phyloP scores from a whole-genome alignment of 2,888 invertebrate species.

The Allygus modestus region DNA sequence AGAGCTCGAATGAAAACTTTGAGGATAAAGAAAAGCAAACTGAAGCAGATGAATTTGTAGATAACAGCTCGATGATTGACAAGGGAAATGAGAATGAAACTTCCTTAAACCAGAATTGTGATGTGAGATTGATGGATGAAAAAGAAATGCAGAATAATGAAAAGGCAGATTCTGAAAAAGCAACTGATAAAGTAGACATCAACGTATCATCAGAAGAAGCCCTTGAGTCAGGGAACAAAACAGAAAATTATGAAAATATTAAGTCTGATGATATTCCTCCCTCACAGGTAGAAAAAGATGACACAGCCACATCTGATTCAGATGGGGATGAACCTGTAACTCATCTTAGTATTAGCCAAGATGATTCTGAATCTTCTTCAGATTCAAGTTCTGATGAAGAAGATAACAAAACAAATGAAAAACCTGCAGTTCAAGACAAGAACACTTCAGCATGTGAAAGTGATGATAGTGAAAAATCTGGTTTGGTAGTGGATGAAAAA shows the following conservation, averaged over 20 bases:
- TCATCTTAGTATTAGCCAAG: conserved; percentile 3
- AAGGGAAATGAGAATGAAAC: background rate
- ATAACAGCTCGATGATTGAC: background rate
- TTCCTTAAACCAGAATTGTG: background rate
- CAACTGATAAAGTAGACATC: background rate
- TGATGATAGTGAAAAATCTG: conserved; percentile 34
- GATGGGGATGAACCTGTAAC: conserved; percentile 15
- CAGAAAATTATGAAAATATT: background rate
- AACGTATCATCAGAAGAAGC: conserved; percentile 6
- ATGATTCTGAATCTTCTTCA: conserved; percentile 31
- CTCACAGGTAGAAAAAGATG: background rate
- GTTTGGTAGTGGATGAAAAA: background rate
- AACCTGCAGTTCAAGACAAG: conserved; percentile 16
- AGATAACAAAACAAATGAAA: conserved; percentile 72
- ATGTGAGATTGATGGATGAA: background rate
- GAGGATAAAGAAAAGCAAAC: background rate
- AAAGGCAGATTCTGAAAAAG: background rate
- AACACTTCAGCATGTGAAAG: conserved; percentile 9
- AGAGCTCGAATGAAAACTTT: background rate
- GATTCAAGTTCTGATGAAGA: conserved; percentile 62
- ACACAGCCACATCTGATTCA: conserved; percentile 13
- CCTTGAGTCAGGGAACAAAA: background rate
- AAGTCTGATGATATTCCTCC: background rate
- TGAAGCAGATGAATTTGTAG: background rate
- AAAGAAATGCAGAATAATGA: background rate